These are phyloP conservation scores for Metallyticus violacea DNA, from an alignment of 2,888 invertebrate genomes.

Conservation along the genomic window DNA sequence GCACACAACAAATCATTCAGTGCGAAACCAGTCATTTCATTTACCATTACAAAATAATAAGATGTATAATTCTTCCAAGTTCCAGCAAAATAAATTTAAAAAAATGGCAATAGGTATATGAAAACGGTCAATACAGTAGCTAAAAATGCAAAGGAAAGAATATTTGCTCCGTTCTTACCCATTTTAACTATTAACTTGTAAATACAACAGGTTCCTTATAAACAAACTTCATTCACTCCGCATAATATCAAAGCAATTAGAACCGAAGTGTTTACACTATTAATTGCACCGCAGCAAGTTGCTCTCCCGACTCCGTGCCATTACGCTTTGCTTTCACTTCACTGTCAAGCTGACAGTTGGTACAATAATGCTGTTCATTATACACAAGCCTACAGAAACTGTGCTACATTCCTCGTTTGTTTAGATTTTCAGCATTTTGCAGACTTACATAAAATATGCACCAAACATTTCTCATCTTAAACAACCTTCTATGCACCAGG, in stretches of 20 bases:
- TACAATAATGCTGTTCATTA: background rate
- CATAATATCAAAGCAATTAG: background rate
- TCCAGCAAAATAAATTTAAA: too few species aligned
- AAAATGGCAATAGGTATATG: too few species aligned
- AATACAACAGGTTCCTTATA: too few species aligned
- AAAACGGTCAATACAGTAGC: background rate
- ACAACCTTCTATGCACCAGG: background rate
- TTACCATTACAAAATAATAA: too few species aligned
- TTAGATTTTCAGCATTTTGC: too few species aligned
- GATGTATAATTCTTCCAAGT: too few species aligned
- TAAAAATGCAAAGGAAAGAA: background rate
- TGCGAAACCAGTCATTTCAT: too few species aligned
- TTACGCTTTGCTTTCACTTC: background rate
- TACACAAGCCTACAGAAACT: background rate
- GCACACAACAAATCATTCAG: too few species aligned
- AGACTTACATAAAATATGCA: too few species aligned
- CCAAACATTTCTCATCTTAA: too few species aligned
- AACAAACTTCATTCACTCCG: too few species aligned
- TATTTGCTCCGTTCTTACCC: background rate
- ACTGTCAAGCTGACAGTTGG: background rate
- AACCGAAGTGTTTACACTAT: background rate
- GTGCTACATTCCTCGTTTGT: background rate
- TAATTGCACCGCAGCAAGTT: background rate
- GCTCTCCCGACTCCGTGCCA: background rate
- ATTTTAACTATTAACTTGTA: background rate